Conservation (phyloP, 2,888 invertebrate genomes). For the Pyrrhia umbra region DNA sequence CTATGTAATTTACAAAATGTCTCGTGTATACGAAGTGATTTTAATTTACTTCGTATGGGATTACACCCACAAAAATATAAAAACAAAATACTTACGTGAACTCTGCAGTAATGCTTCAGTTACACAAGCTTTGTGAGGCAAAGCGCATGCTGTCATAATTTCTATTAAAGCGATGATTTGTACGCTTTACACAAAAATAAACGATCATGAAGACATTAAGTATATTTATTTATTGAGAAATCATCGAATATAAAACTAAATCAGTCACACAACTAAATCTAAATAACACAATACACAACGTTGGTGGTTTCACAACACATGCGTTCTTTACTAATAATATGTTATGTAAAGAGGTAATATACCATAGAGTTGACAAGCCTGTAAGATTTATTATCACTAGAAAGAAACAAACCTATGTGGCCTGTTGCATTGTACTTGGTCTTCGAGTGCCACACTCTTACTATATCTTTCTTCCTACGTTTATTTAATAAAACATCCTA, state of each 20-base stretch:
- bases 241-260: conserved; percentile 79
- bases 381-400: not conserved
- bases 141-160: conserved; percentile 76
- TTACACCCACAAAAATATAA: conserved; percentile 21
- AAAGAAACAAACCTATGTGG: not conserved
- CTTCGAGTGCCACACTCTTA: not conserved
- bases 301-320: conserved; percentile 63
- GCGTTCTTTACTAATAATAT: conserved; percentile 63
- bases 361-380: conserved; percentile 23
- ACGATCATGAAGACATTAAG: conserved; percentile 66
- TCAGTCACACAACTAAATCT: conserved; percentile 85
- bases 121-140: conserved; percentile 74
- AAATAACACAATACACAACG: conserved; percentile 70
- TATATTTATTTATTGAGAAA: conserved; percentile 77
- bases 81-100: conserved; percentile 72
- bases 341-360: conserved; percentile 26
- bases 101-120: conserved; percentile 53
- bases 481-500: not conserved
- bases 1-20: conserved; percentile 6
- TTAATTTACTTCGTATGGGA: conserved; percentile 10
- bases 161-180: conserved; percentile 54
- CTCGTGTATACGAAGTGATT: not conserved
- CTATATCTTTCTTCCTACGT: conserved; percentile 6
- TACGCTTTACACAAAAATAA: conserved; percentile 58
- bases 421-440: not conserved